Base-by-base conservation (phyloP, 2,888 invertebrate species). In the Oasisia sp. region DNA sequence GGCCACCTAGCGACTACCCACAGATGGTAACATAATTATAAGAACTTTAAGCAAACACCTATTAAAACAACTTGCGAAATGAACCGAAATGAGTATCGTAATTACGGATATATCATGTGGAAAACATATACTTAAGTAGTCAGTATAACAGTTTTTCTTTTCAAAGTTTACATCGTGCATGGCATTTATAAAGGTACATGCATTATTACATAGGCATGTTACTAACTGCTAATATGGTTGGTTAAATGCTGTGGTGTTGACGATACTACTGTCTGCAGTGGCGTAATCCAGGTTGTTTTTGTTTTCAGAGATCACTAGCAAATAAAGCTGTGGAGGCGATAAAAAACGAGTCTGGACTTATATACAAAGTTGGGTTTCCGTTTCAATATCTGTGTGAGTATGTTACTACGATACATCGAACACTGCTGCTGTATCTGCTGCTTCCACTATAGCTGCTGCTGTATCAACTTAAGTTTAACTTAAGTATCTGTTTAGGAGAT, bases 281-380 rank as follows among this genome's bases (percentile, higher is more conserved):
- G 27, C 7, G 74, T 74, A 74, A 7, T 4, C 1, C 27, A 19
- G 2, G 74, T 27, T 19, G n/a, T 74, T 74, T 2, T 74, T 74
- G 27, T 27, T 58, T 74, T n/a, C 27, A 74, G 74, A 74, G 27
- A 74, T 19, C 74, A 74, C 27, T 74, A 7, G 74, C 74, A 27
- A n/a, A 74, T 27, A 74, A 74, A 74, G 90, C 90, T 38, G 90
- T 90, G 32, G 90, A 90, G 32, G 90, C 90, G 32, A 90, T 90
- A 19, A 90, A 90, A 90, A 90, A 90, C 90, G 32, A 90, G 14
- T 90, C 90, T 19, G 90, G 90, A 44, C 32, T 32, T 38, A 27
- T 90, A 90, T 90, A 90, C 44, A 90, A 27, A 90, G 90, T 45
- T 45, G 90, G 90, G 4, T 45, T 45, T 38, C 32, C 90, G 44